Conservation (phyloP, 92 coral and sea anemone species). For the Chrysogorgia sp. region DNA sequence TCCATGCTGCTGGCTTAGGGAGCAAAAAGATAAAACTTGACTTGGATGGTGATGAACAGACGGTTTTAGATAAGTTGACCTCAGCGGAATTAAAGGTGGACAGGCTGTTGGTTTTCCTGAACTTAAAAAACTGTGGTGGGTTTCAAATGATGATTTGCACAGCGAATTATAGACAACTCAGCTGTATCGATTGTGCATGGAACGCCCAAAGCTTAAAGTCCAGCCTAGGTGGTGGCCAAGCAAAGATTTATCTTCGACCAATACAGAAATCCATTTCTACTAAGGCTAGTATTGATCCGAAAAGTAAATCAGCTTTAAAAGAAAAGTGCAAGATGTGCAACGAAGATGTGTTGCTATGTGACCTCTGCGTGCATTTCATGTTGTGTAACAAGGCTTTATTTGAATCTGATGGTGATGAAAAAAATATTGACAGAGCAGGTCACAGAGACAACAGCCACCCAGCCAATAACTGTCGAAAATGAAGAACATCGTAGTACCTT, state of each 20-base stretch:
- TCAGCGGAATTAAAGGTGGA: conserved; percentile 43
- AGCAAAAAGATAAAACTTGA: conserved; percentile 58
- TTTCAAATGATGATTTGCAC: conserved; percentile 61
- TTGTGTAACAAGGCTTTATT: conserved; percentile 16
- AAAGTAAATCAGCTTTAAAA: conserved; percentile 43
- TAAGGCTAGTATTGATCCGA: conserved; percentile 31
- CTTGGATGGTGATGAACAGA: conserved; percentile 46
- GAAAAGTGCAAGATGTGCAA: conserved; percentile 56
- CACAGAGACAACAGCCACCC: background rate
- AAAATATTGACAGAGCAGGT: background rate
- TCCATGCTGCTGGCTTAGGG: conserved; percentile 59
- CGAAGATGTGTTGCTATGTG: conserved; percentile 45
- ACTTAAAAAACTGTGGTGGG: conserved; percentile 54
- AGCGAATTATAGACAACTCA: conserved; percentile 46
- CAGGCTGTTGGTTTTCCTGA: conserved; percentile 48
- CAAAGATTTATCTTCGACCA: conserved; percentile 53
- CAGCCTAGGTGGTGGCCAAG: conserved; percentile 52
- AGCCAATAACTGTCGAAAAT: background rate
- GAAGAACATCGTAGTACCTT: background rate
- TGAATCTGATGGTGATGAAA: background rate
- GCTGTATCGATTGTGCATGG: conserved; percentile 51
- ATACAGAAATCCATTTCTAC: conserved; percentile 60
- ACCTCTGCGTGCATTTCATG: conserved; percentile 44
- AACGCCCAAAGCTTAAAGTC: conserved; percentile 53
- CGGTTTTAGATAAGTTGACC: conserved; percentile 52